Conservation (phyloP, 2,797 vertebrate species). For the Squalus acanthias region DNA sequence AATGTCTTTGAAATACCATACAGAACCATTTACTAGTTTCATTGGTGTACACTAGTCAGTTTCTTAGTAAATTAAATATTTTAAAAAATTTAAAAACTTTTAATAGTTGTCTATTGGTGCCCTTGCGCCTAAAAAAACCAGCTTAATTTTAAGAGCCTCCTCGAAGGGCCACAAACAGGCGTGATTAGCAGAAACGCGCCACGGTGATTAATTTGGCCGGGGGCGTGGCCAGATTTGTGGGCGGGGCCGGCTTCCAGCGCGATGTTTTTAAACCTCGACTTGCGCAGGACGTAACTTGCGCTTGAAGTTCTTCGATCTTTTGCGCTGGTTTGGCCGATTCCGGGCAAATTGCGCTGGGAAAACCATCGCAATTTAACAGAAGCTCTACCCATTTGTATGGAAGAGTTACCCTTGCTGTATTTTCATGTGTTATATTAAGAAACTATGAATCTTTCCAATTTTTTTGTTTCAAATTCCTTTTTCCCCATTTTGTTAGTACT, state of each 20-base stretch:
- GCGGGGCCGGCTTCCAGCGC: background rate
- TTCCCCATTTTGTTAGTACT: background rate
- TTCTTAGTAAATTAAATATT: background rate
- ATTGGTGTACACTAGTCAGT: no score
- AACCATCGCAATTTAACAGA: background rate
- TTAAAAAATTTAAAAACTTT: no score
- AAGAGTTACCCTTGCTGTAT: background rate
- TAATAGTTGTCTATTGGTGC: no score
- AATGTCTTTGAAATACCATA: background rate
- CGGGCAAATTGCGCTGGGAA: background rate
- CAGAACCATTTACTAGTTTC: background rate
- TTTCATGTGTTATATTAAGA: background rate
- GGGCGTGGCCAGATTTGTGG: background rate
- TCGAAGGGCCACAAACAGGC: background rate
- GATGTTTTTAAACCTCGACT: background rate
- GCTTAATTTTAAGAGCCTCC: background rate
- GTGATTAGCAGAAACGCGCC: background rate
- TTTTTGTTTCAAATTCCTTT: background rate
- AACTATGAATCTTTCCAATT: background rate
- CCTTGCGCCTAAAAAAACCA: background rate
- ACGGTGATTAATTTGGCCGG: no score
- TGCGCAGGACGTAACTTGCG: background rate
- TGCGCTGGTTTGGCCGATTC: background rate
- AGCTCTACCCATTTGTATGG: background rate
- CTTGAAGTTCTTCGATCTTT: background rate